A percentile compares a stretch with the other conserved stretches of the same genome.
phyloP scores from a whole-genome alignment of 2,888 invertebrate species.

The Watsonalla binaria region DNA sequence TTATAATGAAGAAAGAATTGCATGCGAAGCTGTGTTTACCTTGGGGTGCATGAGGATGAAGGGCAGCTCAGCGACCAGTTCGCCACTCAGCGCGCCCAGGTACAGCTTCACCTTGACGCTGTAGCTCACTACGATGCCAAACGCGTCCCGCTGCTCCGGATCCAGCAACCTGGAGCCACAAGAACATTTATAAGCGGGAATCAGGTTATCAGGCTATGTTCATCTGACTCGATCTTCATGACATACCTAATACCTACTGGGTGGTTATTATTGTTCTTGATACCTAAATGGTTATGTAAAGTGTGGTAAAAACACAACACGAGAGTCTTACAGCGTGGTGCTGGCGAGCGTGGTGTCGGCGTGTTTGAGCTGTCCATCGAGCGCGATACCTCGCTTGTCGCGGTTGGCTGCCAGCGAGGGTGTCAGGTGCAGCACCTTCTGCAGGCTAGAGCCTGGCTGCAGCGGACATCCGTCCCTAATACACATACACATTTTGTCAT shows the following conservation, averaged over 20 bases:
- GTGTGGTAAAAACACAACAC: too few species aligned
- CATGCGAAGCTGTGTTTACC: slow-evolving; percentile 52
- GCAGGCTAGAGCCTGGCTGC: slow-evolving; percentile 90
- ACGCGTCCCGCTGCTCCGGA: slow-evolving; percentile 93
- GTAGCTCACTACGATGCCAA: slow-evolving; percentile 97
- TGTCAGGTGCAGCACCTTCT: slow-evolving; percentile 91
- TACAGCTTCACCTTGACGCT: slow-evolving; percentile 96
- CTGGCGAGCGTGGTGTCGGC: slow-evolving; percentile 93
- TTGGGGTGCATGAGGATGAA: slow-evolving; percentile 95
- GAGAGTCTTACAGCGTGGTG: slow-evolving; percentile 87
- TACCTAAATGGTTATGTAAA: too few species aligned
- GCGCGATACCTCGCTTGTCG: slow-evolving; percentile 92
- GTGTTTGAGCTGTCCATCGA: slow-evolving; percentile 93
- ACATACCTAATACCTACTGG: too few species aligned
- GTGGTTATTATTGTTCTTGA: too few species aligned
- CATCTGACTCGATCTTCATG: too few species aligned
- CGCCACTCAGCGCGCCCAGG: slow-evolving; percentile 94
- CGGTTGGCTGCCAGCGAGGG: slow-evolving; percentile 88
- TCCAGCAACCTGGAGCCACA: slow-evolving; percentile 54
- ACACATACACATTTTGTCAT: slow-evolving; percentile 1
- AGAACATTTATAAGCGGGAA: not conserved
- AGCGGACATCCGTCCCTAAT: slow-evolving; percentile 92
- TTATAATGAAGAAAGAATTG: too few species aligned
- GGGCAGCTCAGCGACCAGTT: slow-evolving; percentile 93
- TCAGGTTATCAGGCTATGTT: too few species aligned